Base-by-base conservation (phyloP, 92 coral and sea anemone genomes). In the Meandrina meandrites region DNA sequence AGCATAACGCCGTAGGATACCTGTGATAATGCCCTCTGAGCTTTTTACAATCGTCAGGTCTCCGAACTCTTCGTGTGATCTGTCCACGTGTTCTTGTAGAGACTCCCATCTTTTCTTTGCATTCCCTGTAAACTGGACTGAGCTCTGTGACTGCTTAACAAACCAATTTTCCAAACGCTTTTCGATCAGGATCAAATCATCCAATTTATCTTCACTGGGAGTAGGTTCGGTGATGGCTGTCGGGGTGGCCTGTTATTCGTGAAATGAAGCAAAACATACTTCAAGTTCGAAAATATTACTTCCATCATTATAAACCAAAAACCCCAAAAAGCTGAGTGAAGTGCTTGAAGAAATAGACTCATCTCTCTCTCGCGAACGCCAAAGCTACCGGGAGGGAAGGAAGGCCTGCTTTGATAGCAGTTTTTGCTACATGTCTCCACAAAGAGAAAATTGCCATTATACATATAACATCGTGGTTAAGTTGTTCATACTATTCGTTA, bases 81-180 rank as follows among this genome's bases (percentile, higher is more conserved):
- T 32, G n/a, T 72, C 50, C 73, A 89, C 85, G 51, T 84, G 82
- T 22, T n/a, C 53, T 24, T 32, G 80, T 16, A 93, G 80, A 12
- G 86, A 84, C 34, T 83, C 47, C 90, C 90, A 93, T 56, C 92
- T 74, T 71, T 85, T 84, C 31, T 76, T 66, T 32, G 77, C 85
- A 60, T 88, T 76, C n/a, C 90, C 86, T 81, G 76, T 60, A 77
- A 87, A 81, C 57, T 86, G 75, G 58, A 48, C 66, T n/a, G 88
- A 81, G 32, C 71, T 48, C 69, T 78, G 81, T 24, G 85, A 67
- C 80, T 83, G 86, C 37, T 75, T 81, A 15, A 86, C 89, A 64
- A 87, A 93, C 96, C 96, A 93, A 86, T 91, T 91, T 18, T 88
- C 75, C 47, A 91, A 88, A 21, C 94, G 89, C 27, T 79, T 83